Evolutionary conservation across 1,140 invertebrate genomes (phyloP).

Genomic region (Lepidurus packardi): DNA sequence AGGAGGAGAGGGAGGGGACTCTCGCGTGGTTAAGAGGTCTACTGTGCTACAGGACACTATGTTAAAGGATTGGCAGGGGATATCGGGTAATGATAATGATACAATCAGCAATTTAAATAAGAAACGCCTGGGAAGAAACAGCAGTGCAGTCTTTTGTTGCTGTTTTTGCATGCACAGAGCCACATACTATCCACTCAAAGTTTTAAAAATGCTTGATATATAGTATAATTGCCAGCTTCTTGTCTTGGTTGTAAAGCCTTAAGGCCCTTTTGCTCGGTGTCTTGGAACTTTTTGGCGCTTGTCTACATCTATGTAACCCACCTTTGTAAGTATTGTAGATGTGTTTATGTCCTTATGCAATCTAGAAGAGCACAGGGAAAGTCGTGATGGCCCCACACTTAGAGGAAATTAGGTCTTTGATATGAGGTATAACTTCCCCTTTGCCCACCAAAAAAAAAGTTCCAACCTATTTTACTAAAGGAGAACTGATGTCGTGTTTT

Average conservation of each 20-base stretch:
- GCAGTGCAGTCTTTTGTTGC: not conserved
- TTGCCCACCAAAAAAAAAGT: not conserved
- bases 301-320: not conserved
- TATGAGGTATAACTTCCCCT: constrained; percentile 21
- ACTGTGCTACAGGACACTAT: too few relatives aligned
- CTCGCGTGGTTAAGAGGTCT: too few relatives aligned
- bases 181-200: not conserved
- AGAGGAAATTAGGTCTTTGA: constrained; percentile 10
- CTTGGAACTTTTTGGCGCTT: not conserved
- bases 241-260: not conserved
- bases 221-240: constrained; percentile 22
- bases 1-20: too few relatives aligned
- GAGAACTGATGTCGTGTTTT: too few relatives aligned
- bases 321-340: constrained; percentile 19
- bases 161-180: not conserved
- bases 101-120: not conserved
- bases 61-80: not conserved
- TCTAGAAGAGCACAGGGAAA: not conserved
- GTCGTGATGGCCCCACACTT: constrained; percentile 12
- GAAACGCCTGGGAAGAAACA: constrained; percentile 10
- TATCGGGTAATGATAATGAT: not conserved
- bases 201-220: not conserved
- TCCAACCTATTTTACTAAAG: not conserved
- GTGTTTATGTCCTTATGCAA: not conserved
- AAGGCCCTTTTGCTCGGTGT: not conserved